A percentile compares a stretch with the other conserved stretches of the same genome.
Conservation (phyloP, 2,888 invertebrate genomes). For the Camptogramma bilineatum region DNA sequence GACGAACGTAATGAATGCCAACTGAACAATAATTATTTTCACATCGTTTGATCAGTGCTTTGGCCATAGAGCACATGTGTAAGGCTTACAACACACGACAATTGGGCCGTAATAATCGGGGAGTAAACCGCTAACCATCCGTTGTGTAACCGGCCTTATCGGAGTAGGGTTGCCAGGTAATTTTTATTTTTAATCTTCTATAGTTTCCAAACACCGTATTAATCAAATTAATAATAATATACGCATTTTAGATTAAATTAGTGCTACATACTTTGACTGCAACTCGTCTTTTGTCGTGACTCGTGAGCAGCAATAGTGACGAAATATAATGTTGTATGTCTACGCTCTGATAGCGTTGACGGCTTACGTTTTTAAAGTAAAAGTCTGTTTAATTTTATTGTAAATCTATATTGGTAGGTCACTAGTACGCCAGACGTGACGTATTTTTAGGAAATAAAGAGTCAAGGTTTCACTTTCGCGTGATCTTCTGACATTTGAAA, state of each 20-base stretch:
- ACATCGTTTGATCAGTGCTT: slow-evolving; percentile 28
- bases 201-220: not conserved
- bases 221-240: not conserved
- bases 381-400: not conserved
- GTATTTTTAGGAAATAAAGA: slow-evolving; percentile 5
- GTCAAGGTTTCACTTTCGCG: not conserved
- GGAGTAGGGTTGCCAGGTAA: slow-evolving; percentile 34
- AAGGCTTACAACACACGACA: slow-evolving; percentile 70
- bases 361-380: no score
- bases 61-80: slow-evolving; percentile 49
- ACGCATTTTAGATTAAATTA: not conserved
- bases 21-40: slow-evolving; percentile 28
- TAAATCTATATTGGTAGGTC: not conserved
- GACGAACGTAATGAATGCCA: slow-evolving; percentile 9
- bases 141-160: slow-evolving; percentile 52
- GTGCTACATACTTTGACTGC: not conserved
- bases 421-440: not conserved
- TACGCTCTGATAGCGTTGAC: no score
- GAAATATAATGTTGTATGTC: no score
- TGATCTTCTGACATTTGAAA: not conserved
- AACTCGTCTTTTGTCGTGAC: not conserved
- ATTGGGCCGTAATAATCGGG: slow-evolving; percentile 77
- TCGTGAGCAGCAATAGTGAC: not conserved
- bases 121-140: slow-evolving; percentile 55
- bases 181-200: not conserved